Evolutionary conservation across 2,888 invertebrate genomes (phyloP).

Genomic region (Sceliomorpha sp.): DNA sequence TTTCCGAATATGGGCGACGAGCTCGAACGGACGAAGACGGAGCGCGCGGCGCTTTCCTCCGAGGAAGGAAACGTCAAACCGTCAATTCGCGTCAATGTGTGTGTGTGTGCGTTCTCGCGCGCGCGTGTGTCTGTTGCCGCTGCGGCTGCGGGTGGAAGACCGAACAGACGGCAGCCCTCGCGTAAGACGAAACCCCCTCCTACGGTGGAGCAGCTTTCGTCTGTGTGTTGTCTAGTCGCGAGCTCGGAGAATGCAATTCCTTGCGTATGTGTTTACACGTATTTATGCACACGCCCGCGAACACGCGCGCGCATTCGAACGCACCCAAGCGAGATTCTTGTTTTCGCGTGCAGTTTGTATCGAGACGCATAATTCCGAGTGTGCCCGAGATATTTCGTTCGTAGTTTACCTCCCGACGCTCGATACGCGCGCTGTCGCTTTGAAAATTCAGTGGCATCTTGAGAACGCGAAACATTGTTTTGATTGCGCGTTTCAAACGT

Average conservation of each 20-base stretch:
- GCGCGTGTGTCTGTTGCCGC: too few relatives aligned
- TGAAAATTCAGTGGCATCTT: constrained; percentile 14
- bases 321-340: constrained; percentile 68
- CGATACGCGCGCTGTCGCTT: constrained; percentile 21
- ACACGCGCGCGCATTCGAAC: too few relatives aligned
- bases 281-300: too few relatives aligned
- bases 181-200: too few relatives aligned
- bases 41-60: constrained; percentile 3
- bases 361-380: constrained; percentile 70
- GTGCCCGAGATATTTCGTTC: constrained; percentile 59
- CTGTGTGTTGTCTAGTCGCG: constrained; percentile 29
- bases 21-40: constrained; percentile 10
- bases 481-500: constrained; percentile 14
- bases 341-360: constrained; percentile 73
- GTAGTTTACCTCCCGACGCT: constrained; percentile 27
- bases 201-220: too few relatives aligned
- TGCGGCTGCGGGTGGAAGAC: too few relatives aligned
- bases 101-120: constrained; percentile 19
- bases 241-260: constrained; percentile 65
- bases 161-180: too few relatives aligned
- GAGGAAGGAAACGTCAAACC: constrained; percentile 26
- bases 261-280: constrained; percentile 12
- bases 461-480: constrained; percentile 12
- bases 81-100: constrained; percentile 31
- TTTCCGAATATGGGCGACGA: too few relatives aligned